These are phyloP conservation scores for Pao palembangensis DNA, from an alignment of 2,113 vertebrate species.

Conservation along the genomic window DNA sequence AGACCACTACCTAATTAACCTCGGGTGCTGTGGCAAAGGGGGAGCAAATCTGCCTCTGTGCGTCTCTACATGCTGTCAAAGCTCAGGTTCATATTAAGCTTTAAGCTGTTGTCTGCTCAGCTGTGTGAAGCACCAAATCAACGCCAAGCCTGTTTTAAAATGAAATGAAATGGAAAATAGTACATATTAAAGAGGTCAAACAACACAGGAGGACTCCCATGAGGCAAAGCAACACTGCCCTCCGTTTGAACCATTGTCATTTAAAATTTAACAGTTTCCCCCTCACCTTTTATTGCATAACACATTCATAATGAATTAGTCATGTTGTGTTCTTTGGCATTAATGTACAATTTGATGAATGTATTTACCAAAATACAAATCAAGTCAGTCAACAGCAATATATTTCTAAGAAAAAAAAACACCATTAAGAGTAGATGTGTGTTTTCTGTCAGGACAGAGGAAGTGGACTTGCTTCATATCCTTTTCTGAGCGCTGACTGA, in stretches of 20 bases:
- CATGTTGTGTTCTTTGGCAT: too few relatives aligned
- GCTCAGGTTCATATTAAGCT: slow-evolving; percentile 6
- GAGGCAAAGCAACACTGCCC: slow-evolving; percentile 39
- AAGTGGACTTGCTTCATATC: slow-evolving; percentile 60
- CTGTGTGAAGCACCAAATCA: neutral
- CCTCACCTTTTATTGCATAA: neutral
- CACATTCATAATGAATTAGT: too few relatives aligned
- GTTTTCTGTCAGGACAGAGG: slow-evolving; percentile 27
- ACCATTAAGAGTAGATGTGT: slow-evolving; percentile 21
- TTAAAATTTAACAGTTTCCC: neutral
- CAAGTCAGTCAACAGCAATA: too few relatives aligned
- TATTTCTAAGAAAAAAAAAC: slow-evolving; percentile 32
- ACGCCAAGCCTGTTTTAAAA: neutral
- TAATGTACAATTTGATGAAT: too few relatives aligned
- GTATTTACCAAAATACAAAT: too few relatives aligned
- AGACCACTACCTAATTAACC: slow-evolving; percentile 45
- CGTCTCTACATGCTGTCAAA: neutral
- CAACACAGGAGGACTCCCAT: slow-evolving; percentile 15
- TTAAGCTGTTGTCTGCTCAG: slow-evolving; percentile 1
- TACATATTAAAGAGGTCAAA: slow-evolving; percentile 42
- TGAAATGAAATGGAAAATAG: slow-evolving; percentile 1
- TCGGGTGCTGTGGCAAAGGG: slow-evolving; percentile 25
- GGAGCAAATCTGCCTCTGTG: neutral
- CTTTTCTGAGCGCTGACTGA: slow-evolving; percentile 42
- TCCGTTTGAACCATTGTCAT: slow-evolving; percentile 52